Percentiles rank a stretch among this genome's conserved stretches.
Conservation (phyloP, 2,113 vertebrate genomes). For the Dipodomys stephensi region DNA sequence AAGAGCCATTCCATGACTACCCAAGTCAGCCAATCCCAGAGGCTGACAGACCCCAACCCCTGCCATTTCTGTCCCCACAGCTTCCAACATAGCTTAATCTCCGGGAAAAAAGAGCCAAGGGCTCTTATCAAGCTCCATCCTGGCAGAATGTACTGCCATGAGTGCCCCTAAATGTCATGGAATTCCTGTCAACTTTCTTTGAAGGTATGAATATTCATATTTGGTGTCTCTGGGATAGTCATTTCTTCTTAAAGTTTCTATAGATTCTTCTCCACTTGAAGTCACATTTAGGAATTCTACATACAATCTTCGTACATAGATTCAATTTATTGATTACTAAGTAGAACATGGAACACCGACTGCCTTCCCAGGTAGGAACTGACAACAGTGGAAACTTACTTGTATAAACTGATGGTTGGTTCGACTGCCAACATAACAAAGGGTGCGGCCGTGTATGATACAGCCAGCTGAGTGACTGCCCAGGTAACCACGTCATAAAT, state of each 20-base stretch:
- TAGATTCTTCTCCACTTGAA: not conserved
- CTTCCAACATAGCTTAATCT: not conserved
- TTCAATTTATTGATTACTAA: not conserved
- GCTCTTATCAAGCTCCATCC: too few species aligned
- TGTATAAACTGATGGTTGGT: constrained; percentile 88
- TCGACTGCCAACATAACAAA: constrained; percentile 89
- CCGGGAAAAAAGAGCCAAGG: not conserved
- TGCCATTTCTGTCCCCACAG: fast-evolving
- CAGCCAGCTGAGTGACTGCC: constrained; percentile 86
- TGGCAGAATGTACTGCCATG: not conserved
- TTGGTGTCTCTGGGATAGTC: not conserved
- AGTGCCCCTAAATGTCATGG: fast-evolving
- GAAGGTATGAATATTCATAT: fast-evolving
- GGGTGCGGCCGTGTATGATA: constrained; percentile 87
- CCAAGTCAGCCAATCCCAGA: not conserved
- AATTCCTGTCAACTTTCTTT: not conserved
- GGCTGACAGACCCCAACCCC: not conserved
- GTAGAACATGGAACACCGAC: not conserved
- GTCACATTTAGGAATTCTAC: not conserved
- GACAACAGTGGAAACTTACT: constrained; percentile 81
- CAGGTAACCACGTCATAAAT: constrained; percentile 86
- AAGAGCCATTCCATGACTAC: not conserved
- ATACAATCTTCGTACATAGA: not conserved
- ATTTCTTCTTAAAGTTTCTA: not conserved
- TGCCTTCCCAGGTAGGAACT: fast-evolving